A percentile compares a stretch with the other conserved stretches of the same genome.
Evolutionary conservation across 2,113 vertebrate genomes (phyloP).

Genomic region (Petrocephalus microphthalmus): DNA sequence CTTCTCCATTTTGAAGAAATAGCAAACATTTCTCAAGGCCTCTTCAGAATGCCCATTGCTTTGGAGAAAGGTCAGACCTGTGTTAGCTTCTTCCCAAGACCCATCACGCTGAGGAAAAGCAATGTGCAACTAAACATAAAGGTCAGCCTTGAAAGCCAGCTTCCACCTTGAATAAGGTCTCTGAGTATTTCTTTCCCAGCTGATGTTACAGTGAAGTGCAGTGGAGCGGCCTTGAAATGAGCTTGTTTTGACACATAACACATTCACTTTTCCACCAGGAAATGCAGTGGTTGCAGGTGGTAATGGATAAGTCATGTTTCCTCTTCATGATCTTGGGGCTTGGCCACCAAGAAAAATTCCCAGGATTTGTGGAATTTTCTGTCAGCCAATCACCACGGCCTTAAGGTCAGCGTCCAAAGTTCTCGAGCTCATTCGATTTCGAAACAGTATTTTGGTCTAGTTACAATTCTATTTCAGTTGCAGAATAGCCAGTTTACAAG

Average conservation of each 20-base stretch:
- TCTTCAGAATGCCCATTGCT: neutral
- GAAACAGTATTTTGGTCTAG: neutral
- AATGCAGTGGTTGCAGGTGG: neutral
- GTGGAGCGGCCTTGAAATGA: neutral
- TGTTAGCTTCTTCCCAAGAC: neutral
- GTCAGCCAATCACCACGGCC: neutral
- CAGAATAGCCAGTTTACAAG: neutral
- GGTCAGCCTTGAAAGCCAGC: neutral
- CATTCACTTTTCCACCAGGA: neutral
- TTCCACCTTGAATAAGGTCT: neutral
- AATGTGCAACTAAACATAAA: neutral
- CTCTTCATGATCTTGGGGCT: neutral
- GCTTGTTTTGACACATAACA: neutral
- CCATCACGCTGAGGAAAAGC: neutral
- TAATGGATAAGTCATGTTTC: conserved; percentile 2
- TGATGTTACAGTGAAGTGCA: neutral
- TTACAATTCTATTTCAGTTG: neutral
- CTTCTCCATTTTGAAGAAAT: neutral
- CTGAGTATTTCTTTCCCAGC: neutral
- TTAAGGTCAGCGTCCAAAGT: neutral
- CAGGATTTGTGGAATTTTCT: neutral
- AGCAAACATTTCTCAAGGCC: neutral
- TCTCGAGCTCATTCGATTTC: neutral
- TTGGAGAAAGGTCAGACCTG: neutral
- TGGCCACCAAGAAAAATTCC: neutral